Evolutionary conservation across 2,888 invertebrate species (phyloP).

Genomic region (Lasioglossum leucozonium): DNA sequence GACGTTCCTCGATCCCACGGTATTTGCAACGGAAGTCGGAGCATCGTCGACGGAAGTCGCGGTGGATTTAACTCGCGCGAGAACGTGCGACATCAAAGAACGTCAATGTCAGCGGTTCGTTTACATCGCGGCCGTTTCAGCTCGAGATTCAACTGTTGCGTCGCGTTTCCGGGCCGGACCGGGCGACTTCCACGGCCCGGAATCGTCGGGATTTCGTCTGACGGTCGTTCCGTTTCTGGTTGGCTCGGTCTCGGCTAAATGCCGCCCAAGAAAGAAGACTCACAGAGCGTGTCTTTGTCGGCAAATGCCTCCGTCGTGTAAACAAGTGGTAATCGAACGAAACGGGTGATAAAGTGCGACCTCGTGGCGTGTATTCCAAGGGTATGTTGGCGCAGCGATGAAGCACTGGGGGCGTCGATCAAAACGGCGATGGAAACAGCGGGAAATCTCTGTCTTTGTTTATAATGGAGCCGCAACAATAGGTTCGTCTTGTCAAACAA

Average conservation of each 20-base stretch:
- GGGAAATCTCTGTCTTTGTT: too few species aligned
- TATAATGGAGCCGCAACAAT: too few species aligned
- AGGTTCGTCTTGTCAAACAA: too few species aligned
- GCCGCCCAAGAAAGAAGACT: too few species aligned
- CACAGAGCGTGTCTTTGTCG: background rate
- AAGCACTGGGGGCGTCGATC: too few species aligned
- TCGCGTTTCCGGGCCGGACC: constrained; percentile 20
- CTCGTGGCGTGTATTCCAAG: background rate
- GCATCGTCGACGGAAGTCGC: background rate
- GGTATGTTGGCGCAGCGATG: too few species aligned
- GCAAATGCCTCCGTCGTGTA: background rate
- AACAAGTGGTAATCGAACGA: background rate
- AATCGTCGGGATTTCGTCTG: constrained; percentile 6
- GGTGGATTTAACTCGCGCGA: background rate
- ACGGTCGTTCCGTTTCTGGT: background rate
- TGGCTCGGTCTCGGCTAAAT: background rate
- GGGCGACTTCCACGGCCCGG: background rate
- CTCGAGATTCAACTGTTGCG: constrained; percentile 15
- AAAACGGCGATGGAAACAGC: too few species aligned
- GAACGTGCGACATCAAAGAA: constrained; percentile 47
- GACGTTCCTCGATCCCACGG: background rate
- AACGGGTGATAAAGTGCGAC: background rate
- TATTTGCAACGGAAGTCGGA: background rate
- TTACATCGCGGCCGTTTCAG: constrained; percentile 39
- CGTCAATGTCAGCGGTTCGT: constrained; percentile 53